These are phyloP conservation scores for Plectropomus leopardus DNA, from an alignment of 2,113 vertebrate species.

Conservation along the genomic window DNA sequence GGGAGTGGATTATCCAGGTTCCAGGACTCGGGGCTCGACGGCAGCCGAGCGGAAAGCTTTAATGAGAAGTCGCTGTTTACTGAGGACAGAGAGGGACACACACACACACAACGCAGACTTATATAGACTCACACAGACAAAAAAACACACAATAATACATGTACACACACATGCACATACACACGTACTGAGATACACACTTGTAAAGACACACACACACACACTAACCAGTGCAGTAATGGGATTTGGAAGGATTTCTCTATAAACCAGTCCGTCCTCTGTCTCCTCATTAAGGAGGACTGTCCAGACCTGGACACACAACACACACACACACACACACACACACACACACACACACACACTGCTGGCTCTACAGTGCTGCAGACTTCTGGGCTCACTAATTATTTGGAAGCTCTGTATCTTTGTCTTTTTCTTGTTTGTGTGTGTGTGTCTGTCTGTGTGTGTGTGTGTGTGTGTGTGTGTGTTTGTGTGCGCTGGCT, in stretches of 20 bases:
- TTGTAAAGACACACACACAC: constrained; percentile 39
- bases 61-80: constrained; percentile 80
- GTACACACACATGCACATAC: constrained; percentile 22
- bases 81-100: constrained; percentile 70
- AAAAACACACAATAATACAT: constrained; percentile 38
- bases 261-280: constrained; percentile 75
- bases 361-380: constrained; percentile 45
- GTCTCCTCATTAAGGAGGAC: constrained; percentile 73
- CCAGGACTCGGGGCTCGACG: constrained; percentile 62
- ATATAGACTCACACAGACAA: constrained; percentile 35
- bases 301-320: constrained; percentile 29
- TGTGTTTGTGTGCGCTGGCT: constrained; percentile 18
- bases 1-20: constrained; percentile 79
- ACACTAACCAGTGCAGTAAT: constrained; percentile 76
- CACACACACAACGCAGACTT: constrained; percentile 51
- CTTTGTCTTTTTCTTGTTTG: constrained; percentile 27
- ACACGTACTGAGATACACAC: constrained; percentile 33
- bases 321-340: constrained; percentile 43
- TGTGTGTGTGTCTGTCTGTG: not conserved
- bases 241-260: constrained; percentile 78
- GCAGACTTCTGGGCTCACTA: constrained; percentile 68
- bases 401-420: constrained; percentile 69
- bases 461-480: not conserved
- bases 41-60: constrained; percentile 79
- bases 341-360: constrained; percentile 48